A percentile compares a stretch with the other conserved stretches of the same genome.
These are phyloP conservation scores for Panagrolaimus sp. DNA, from an alignment of 1,140 invertebrate species.

Conservation along the genomic window DNA sequence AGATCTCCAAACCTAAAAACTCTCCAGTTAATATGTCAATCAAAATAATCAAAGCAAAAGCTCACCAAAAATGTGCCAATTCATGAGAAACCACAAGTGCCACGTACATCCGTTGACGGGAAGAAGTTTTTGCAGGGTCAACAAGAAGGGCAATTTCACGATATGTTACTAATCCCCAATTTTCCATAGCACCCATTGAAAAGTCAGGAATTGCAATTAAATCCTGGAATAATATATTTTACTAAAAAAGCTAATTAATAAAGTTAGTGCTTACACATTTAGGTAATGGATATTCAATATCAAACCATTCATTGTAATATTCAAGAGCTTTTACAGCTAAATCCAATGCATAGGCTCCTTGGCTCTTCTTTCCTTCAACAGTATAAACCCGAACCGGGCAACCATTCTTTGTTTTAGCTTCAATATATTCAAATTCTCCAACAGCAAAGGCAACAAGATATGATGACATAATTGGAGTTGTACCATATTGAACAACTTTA, in stretches of 20 bases:
- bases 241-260: constrained; percentile 14
- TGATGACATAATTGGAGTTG: constrained; percentile 61
- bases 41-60: too few relatives aligned
- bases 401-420: constrained; percentile 47
- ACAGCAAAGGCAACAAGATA: constrained; percentile 62
- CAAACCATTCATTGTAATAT: constrained; percentile 78
- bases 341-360: constrained; percentile 73
- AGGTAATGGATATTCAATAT: constrained; percentile 69
- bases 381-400: constrained; percentile 70
- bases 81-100: constrained; percentile 79
- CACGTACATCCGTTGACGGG: constrained; percentile 65
- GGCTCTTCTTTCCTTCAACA: constrained; percentile 70
- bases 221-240: neutral
- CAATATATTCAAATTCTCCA: constrained; percentile 60
- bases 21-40: too few relatives aligned
- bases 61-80: constrained; percentile 68
- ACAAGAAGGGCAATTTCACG: constrained; percentile 72
- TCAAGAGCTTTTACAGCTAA: constrained; percentile 72
- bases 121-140: constrained; percentile 67
- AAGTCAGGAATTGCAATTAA: constrained; percentile 18
- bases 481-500: constrained; percentile 60
- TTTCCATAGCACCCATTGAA: constrained; percentile 66
- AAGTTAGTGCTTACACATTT: constrained; percentile 59
- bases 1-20: neutral
- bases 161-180: constrained; percentile 87